These are phyloP conservation scores for Andricus curvator DNA, from an alignment of 2,888 invertebrate genomes.

Conservation along the genomic window DNA sequence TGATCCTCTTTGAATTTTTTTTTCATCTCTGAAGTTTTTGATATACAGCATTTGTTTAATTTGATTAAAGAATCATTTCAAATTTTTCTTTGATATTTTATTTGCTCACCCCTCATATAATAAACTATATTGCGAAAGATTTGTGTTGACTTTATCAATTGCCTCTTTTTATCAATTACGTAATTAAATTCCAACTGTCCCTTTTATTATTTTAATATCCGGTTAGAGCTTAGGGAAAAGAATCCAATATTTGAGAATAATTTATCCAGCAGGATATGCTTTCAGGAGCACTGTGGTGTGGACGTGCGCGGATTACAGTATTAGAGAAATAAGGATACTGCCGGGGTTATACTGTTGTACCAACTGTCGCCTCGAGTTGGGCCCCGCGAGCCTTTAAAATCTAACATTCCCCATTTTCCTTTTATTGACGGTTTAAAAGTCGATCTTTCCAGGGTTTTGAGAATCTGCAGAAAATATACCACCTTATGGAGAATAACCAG, in stretches of 20 bases:
- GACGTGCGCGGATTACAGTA: conserved; percentile 76
- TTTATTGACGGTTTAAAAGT: conserved; percentile 77
- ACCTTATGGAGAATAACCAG: conserved; percentile 53
- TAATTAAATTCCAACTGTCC: background rate
- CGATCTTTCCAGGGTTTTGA: conserved; percentile 66
- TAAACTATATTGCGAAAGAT: no score
- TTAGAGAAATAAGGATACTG: conserved; percentile 69
- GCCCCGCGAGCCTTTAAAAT: conserved; percentile 66
- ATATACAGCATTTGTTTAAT: no score
- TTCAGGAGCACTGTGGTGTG: conserved; percentile 61
- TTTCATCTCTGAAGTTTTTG: no score
- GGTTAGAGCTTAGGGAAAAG: conserved; percentile 47
- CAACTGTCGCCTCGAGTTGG: conserved; percentile 72
- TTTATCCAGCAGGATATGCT: conserved; percentile 60
- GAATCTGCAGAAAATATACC: conserved; percentile 55
- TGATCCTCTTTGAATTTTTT: no score
- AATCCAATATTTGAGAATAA: conserved; percentile 66
- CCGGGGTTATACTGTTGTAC: conserved; percentile 72
- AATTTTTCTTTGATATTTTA: no score
- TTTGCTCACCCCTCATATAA: no score
- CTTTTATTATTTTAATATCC: conserved; percentile 56
- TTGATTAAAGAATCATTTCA: no score
- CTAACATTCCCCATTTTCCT: conserved; percentile 72
- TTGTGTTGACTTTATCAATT: no score
- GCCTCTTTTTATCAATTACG: no score